These are phyloP conservation scores for Columba livia DNA, from an alignment of 2,113 vertebrate species.

Conservation along the genomic window DNA sequence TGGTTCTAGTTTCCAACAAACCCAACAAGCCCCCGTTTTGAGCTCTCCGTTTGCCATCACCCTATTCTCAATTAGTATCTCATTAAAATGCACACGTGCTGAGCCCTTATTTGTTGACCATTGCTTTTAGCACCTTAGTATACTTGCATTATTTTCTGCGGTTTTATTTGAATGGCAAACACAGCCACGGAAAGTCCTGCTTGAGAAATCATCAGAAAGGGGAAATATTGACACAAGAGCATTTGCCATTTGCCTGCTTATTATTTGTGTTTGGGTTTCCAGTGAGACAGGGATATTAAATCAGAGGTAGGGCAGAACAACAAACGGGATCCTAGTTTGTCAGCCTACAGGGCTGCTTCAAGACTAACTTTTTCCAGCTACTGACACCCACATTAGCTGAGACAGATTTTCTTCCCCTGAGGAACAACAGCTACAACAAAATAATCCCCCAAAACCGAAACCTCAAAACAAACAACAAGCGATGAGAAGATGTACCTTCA, in stretches of 20 bases:
- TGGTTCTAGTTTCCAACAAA: not conserved
- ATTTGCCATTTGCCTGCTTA: not conserved
- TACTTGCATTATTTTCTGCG: not conserved
- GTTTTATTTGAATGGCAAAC: not conserved
- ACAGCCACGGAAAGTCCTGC: not conserved
- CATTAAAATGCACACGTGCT: not conserved
- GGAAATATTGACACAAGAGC: not conserved
- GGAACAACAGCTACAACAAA: not conserved
- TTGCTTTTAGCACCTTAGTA: not conserved
- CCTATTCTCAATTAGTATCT: not conserved
- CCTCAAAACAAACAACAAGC: not conserved
- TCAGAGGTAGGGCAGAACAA: not conserved
- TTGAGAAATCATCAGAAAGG: not conserved
- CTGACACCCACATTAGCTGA: not conserved
- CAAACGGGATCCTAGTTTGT: not conserved
- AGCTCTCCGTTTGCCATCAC: not conserved
- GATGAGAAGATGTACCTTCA: not conserved
- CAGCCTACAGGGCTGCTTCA: not conserved
- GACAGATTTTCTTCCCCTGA: not conserved
- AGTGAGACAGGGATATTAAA: not conserved
- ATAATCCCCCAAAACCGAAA: not conserved
- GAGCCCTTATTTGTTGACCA: not conserved
- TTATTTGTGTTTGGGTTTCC: conserved; percentile 2
- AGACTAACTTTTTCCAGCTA: not conserved
- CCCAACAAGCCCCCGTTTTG: not conserved